Percentiles rank a stretch among this genome's conserved stretches.
Conservation (phyloP, 2,113 vertebrate genomes). For the Nannospalax galili region DNA sequence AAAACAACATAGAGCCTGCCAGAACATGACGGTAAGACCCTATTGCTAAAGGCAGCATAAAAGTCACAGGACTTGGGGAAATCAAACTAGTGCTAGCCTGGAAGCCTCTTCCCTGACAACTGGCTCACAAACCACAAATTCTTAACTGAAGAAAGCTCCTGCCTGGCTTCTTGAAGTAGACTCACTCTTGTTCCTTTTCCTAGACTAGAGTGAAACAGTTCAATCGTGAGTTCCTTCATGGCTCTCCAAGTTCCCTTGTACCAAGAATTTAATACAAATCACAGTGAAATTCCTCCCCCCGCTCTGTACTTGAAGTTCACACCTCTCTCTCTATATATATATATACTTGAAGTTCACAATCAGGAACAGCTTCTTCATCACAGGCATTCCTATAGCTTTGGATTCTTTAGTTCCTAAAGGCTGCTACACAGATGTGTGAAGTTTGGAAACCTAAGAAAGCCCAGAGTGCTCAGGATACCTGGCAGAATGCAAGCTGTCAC, state of each 20-base stretch:
- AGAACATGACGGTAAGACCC: too few relatives aligned
- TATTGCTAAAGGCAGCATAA: too few relatives aligned
- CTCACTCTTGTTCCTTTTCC: too few relatives aligned
- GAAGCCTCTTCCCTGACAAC: too few relatives aligned
- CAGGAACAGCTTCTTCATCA: not conserved
- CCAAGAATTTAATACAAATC: not conserved
- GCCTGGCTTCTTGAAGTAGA: too few relatives aligned
- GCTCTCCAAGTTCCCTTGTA: not conserved
- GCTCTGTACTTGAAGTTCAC: not conserved
- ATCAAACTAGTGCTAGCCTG: too few relatives aligned
- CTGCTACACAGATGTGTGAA: not conserved
- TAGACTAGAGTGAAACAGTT: not conserved
- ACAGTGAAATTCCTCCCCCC: not conserved
- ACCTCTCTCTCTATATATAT: too few relatives aligned
- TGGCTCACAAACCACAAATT: not conserved
- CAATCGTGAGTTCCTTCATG: rapidly evolving
- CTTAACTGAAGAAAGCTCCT: not conserved
- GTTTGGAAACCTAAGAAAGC: rapidly evolving
- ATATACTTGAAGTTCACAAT: not conserved
- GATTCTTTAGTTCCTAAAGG: not conserved
- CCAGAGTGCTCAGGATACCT: rapidly evolving
- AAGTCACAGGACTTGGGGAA: too few relatives aligned
- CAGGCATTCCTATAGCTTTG: not conserved
- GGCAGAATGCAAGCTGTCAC: rapidly evolving
- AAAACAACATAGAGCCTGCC: too few relatives aligned